Conservation (phyloP, 2,888 invertebrate species). For the Emmelina monodactyla region DNA sequence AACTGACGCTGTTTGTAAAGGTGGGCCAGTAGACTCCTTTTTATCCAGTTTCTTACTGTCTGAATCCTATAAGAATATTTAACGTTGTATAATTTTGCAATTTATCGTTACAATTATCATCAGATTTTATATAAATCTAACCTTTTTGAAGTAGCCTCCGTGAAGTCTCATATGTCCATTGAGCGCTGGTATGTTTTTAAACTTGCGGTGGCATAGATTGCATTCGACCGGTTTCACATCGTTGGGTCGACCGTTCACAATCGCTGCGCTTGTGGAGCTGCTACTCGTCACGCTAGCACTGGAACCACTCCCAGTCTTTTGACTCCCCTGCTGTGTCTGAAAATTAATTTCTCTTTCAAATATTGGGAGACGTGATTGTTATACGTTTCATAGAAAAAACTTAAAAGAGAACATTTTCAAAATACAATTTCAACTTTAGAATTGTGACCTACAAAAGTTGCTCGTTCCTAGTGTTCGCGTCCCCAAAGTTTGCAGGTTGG, state of each 20-base stretch:
- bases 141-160: constrained; percentile 96
- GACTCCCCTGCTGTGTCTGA: constrained; percentile 50
- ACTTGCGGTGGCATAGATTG: constrained; percentile 92
- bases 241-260: constrained; percentile 41
- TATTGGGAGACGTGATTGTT: no score
- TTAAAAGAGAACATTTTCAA: no score
- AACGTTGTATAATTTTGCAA: no score
- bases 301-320: constrained; percentile 33
- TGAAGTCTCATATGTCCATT: constrained; percentile 98
- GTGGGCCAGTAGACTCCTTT: constrained; percentile 82
- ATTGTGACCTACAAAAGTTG: no score
- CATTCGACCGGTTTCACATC: constrained; percentile 92
- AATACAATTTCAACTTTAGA: no score
- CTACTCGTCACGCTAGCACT: constrained; percentile 29
- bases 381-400: no score
- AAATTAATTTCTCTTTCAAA: no score
- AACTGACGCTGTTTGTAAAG: constrained; percentile 90
- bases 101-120: not conserved
- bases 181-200: constrained; percentile 96
- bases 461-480: no score
- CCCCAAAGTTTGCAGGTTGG: no score
- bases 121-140: constrained; percentile 26
- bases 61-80: constrained; percentile 72
- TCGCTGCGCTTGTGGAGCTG: constrained; percentile 22
- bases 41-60: constrained; percentile 87